Evolutionary conservation across 1,140 invertebrate species (phyloP), one percentile per base, ranked within the genome.

Genomic region (Micrasema longulum): DNA sequence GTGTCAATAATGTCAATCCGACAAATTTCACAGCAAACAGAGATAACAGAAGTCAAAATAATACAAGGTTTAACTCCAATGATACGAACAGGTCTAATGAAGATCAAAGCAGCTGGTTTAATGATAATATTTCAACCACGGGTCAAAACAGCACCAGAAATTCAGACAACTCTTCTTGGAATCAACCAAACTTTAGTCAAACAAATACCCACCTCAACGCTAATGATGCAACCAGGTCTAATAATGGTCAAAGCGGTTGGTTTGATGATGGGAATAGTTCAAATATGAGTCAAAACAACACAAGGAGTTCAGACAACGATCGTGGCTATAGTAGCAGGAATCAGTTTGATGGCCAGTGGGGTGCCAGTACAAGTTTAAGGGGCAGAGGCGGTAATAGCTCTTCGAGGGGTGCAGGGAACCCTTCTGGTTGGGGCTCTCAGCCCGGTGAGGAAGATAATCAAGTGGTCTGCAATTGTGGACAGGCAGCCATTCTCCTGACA

Each of bases 401-500:
- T 23, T 31, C 36, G 3, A 45, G 65, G 14, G 22, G 65, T 6
- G 31, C 18, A 43, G 36, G 48, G 6, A 31, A 31, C 11, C 3
- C 50, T 38, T 12, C 38, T n/a, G 50, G 50, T 16, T 9, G 43
- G 22, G 16, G 43, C 36, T 60, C 48, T 36, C 41, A 22, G 35
- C 31, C 31, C 36, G 14, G 31, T 11, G 38, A 7, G 48, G 78
- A 78, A 38, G 81, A 85, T 41, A 80, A 82, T 38, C 79, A 85
- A 57, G 86, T 89, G 5, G 76, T 89, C 7, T 91, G 90, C 77
- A 78, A 82, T 2, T 91, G 90, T 76, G 85, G 89, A 67, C 78
- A 86, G 62, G 77, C 78, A 22, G 89, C 90, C 6, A 80, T 86
- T 35, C 85, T 90, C 68, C 79, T 92, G 11, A 93, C 90, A 55